These are phyloP conservation scores for Cephalotes varians DNA, from an alignment of 2,888 invertebrate genomes.

Conservation along the genomic window DNA sequence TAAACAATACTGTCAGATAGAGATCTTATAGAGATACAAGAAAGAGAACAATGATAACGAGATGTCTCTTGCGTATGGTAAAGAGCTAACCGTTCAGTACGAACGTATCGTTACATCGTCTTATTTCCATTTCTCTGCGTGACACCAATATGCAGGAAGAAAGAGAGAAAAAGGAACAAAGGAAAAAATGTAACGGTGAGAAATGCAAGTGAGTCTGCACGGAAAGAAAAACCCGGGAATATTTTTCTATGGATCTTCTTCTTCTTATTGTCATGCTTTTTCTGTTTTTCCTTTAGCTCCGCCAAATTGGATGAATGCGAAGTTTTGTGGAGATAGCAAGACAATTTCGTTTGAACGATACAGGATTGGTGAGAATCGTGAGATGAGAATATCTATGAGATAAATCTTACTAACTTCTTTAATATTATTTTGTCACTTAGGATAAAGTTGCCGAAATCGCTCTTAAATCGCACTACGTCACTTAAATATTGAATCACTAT, in stretches of 20 bases:
- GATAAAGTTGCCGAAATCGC: too few species aligned
- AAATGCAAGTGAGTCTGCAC: conserved; percentile 28
- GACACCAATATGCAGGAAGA: not conserved
- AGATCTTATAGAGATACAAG: conserved; percentile 52
- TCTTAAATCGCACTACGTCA: too few species aligned
- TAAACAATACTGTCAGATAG: conserved; percentile 65
- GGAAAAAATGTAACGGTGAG: not conserved
- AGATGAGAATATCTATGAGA: conserved; percentile 7
- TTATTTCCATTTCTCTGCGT: conserved; percentile 24
- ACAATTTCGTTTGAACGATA: conserved; percentile 19
- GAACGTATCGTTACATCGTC: conserved; percentile 43
- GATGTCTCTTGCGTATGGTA: conserved; percentile 55
- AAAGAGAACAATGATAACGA: conserved; percentile 62
- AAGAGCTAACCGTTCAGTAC: conserved; percentile 46
- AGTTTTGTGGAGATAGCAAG: not conserved
- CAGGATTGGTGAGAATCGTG: not conserved
- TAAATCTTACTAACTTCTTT: too few species aligned
- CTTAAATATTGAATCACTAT: too few species aligned
- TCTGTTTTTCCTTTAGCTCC: not conserved
- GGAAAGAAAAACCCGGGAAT: conserved; percentile 21
- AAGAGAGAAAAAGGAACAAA: not conserved
- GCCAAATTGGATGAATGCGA: conserved; percentile 13
- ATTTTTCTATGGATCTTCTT: conserved; percentile 33
- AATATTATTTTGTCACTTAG: too few species aligned
- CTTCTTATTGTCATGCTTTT: conserved; percentile 16